Percentiles rank a stretch among this genome's conserved stretches.
Conservation (phyloP, 2,797 vertebrate species). For the Hozukius guyotensis region DNA sequence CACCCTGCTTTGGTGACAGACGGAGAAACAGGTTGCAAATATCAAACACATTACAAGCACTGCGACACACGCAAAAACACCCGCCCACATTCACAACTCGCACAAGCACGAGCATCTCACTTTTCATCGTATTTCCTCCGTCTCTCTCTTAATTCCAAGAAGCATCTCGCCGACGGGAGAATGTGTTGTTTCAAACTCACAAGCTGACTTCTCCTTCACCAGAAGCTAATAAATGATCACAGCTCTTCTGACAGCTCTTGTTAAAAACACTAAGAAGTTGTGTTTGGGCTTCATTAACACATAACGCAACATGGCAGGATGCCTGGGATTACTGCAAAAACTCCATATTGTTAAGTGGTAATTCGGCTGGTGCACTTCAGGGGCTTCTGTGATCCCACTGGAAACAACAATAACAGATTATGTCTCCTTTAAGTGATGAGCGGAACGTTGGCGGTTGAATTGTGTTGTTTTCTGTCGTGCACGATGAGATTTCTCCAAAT, state of each 20-base stretch:
- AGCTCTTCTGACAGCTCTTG: slow-evolving; percentile 56
- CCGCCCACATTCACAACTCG: neutral
- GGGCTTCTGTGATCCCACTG: neutral
- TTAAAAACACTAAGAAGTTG: slow-evolving; percentile 43
- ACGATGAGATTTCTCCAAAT: neutral
- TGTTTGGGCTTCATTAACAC: slow-evolving; percentile 39
- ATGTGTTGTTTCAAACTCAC: slow-evolving; percentile 31
- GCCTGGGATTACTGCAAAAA: slow-evolving; percentile 23
- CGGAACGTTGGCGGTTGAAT: neutral
- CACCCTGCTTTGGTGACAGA: slow-evolving; percentile 68
- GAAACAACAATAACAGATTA: neutral
- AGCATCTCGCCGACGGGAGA: slow-evolving; percentile 38
- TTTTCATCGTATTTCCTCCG: slow-evolving; percentile 11
- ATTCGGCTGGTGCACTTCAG: neutral
- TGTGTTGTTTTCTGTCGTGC: neutral
- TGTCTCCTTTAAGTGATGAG: neutral
- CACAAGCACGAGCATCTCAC: neutral
- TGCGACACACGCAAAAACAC: slow-evolving; percentile 18
- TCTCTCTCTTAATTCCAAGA: slow-evolving; percentile 38
- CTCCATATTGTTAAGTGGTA: slow-evolving; percentile 2
- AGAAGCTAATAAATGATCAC: slow-evolving; percentile 48
- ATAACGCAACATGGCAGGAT: slow-evolving; percentile 19
- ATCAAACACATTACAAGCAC: slow-evolving; percentile 59
- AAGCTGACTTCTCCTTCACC: slow-evolving; percentile 36
- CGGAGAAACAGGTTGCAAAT: slow-evolving; percentile 73